Percentiles rank a stretch among this genome's conserved stretches.
Evolutionary conservation across 2,113 vertebrate genomes (phyloP).

Genomic region (Malaclemys terrapin): DNA sequence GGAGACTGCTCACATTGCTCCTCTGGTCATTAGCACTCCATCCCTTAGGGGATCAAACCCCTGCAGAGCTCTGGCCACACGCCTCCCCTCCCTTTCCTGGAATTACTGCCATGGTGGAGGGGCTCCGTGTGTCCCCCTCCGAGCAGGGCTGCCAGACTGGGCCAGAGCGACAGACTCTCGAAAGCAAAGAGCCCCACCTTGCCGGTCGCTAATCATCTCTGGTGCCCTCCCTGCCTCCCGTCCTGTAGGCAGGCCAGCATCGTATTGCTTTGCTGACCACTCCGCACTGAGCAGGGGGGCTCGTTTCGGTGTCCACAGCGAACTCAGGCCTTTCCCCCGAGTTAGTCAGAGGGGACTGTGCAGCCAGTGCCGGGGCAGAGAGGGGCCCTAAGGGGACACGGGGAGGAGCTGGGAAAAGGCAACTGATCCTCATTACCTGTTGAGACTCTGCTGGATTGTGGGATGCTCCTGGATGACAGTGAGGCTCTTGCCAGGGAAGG

Average conservation of each 20-base stretch:
- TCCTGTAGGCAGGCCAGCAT: no score
- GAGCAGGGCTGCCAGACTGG: background rate
- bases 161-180: background rate
- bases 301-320: background rate
- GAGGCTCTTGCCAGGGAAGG: slow-evolving; percentile 61
- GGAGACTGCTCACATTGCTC: background rate
- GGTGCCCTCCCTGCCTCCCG: background rate
- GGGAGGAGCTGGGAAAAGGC: fast-evolving
- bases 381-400: fast-evolving
- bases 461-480: background rate
- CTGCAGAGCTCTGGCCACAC: background rate
- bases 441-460: slow-evolving; percentile 81
- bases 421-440: slow-evolving; percentile 53
- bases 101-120: background rate
- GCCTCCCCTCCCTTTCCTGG: background rate
- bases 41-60: no score
- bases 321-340: background rate
- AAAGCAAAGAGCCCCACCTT: background rate
- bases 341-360: background rate
- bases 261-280: no score
- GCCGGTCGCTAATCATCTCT: no score
- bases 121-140: background rate
- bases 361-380: background rate
- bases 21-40: background rate
- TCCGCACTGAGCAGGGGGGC: no score